Base-by-base conservation (phyloP, 2,888 invertebrate genomes). In the Cacoxenus indagator region DNA sequence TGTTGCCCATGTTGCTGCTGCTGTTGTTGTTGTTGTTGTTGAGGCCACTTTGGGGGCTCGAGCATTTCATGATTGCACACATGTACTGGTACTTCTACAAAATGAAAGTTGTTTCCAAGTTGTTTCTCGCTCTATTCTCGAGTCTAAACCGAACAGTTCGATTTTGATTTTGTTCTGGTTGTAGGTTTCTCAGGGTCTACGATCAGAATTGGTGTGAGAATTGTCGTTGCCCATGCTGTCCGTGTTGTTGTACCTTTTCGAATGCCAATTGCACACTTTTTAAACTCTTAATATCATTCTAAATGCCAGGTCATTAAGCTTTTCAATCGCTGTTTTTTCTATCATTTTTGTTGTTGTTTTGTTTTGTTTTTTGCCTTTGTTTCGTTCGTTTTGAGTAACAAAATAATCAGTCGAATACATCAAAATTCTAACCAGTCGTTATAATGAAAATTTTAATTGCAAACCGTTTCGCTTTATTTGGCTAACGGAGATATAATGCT, bases 81-180 rank as follows among this genome's bases (percentile, higher is more conserved):
- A 72, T 64, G 70, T 5, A 46, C 54, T 67, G 54, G 64, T 37
- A 65, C 73, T 73, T 78, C 77, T 75, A 75, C 81, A 67, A 80
- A 80, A 80, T 82, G 80, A 80, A 80, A 80, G 80, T 80, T 80
- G 80, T 80, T 80, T 79, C 70, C 74, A 76, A 82, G 82, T 80
- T 73, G 80, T 82, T 80, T 80, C 75, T 70, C 78, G 71, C 77
- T 72, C 72, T 73, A 77, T 82, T 77, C 77, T 82, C 69, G 27
- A 26, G 29, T 37, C 51, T 27, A 51, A 64, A 31, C 37, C 27
- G 27, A 11, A 24, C 26, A 69, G 69, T 62, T 65, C 68, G 71
- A 76, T 78, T 67, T 78, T 55, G 55, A 46, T 55, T 57, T 37
- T 55, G 57, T 45, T 76, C 76, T 75, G 74, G 67, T 62, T 62